phyloP scores from a whole-genome alignment of 2,113 vertebrate species.

The Oplegnathus fasciatus region DNA sequence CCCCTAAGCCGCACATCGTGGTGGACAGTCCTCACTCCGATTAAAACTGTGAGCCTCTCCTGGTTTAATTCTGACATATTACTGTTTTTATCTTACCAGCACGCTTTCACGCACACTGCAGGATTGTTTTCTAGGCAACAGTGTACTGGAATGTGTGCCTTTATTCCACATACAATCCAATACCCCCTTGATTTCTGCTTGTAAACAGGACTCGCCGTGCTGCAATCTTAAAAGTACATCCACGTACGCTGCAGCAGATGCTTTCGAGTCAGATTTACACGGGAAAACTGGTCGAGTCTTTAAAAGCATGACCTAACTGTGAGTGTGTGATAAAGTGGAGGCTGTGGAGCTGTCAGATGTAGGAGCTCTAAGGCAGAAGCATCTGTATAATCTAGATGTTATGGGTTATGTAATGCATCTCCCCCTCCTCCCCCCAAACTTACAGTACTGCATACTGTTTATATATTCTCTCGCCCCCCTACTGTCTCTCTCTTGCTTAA shows the following conservation, averaged over 20 bases:
- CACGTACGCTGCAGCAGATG: conserved; percentile 30
- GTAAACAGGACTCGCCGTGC: neutral
- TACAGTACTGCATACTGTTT: conserved; percentile 67
- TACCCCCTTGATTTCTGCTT: conserved; percentile 12
- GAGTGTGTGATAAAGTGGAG: conserved; percentile 65
- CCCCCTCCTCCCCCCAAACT: conserved; percentile 42
- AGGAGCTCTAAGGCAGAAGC: conserved; percentile 59
- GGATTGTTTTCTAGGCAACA: neutral
- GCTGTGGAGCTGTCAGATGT: conserved; percentile 66
- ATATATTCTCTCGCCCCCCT: conserved; percentile 45
- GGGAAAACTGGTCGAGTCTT: conserved; percentile 47
- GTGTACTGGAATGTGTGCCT: neutral
- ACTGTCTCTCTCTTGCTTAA: conserved; percentile 53
- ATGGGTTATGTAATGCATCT: conserved; percentile 73
- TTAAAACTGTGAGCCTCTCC: conserved; percentile 73
- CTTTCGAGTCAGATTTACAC: conserved; percentile 50
- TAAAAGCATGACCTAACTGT: conserved; percentile 66
- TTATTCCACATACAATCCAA: neutral
- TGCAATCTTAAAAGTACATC: conserved; percentile 9
- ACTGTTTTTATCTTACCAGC: neutral
- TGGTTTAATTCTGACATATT: neutral
- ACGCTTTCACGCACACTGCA: neutral
- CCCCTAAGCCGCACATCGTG: conserved; percentile 86
- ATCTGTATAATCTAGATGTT: conserved; percentile 77
- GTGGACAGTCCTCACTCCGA: conserved; percentile 89